Percentiles rank a stretch among this genome's conserved stretches.
phyloP scores from a whole-genome alignment of 1,140 invertebrate genomes.

The Coelopa frigida region DNA sequence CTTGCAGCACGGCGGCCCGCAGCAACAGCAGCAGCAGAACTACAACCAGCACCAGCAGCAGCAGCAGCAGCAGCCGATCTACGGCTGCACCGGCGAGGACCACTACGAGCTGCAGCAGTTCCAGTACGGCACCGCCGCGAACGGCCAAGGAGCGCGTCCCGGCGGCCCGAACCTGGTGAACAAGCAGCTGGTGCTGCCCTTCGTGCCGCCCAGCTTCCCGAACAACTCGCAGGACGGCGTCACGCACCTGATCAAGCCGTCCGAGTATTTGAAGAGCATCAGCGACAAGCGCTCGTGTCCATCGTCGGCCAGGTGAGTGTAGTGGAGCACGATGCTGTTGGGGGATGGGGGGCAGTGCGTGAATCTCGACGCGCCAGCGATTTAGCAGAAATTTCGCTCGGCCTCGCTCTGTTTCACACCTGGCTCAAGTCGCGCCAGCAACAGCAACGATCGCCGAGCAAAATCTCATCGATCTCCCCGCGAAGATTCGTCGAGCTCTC shows the following conservation, averaged over 20 bases:
- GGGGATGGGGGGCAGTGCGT: too few relatives aligned
- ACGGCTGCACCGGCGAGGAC: conserved; percentile 34
- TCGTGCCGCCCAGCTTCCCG: conserved; percentile 82
- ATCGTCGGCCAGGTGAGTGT: conserved; percentile 47
- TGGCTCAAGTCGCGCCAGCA: too few relatives aligned
- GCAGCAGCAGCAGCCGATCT: conserved; percentile 10
- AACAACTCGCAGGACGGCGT: conserved; percentile 54
- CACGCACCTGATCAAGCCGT: conserved; percentile 81
- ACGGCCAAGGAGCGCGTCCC: conserved; percentile 19
- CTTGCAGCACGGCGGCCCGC: conserved; percentile 17
- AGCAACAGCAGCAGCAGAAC: conserved; percentile 18
- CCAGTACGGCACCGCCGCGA: background rate
- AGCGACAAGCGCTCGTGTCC: conserved; percentile 54
- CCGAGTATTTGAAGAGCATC: conserved; percentile 81
- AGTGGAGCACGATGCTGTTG: too few relatives aligned
- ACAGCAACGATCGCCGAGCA: too few relatives aligned
- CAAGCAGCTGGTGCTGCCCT: conserved; percentile 75
- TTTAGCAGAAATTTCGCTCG: too few relatives aligned
- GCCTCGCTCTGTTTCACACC: too few relatives aligned
- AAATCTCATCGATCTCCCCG: too few relatives aligned
- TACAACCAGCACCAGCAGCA: conserved; percentile 17
- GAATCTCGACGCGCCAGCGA: too few relatives aligned
- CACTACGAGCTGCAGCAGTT: conserved; percentile 36
- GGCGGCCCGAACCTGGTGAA: conserved; percentile 62
- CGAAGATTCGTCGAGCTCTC: too few relatives aligned